phyloP scores from a whole-genome alignment of 2,888 invertebrate species.

The Epistrophella euchroma region DNA sequence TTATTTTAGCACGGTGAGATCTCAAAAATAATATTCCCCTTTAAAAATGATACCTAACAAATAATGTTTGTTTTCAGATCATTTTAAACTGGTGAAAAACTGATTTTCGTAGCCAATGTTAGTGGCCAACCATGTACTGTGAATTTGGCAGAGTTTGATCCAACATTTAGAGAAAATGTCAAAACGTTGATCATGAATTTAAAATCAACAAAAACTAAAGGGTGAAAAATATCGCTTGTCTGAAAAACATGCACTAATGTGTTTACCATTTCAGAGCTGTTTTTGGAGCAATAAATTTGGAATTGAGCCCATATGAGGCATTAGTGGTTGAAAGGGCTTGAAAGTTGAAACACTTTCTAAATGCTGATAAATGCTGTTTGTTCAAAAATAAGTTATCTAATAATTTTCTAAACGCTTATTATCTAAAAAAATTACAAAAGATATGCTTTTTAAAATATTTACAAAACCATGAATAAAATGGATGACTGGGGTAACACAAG shows the following conservation, averaged over 20 bases:
- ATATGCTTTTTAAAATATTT: no score
- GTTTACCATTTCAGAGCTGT: not conserved
- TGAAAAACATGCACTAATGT: not conserved
- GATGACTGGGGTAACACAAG: no score
- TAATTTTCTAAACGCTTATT: no score
- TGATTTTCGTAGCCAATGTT: constrained; percentile 43
- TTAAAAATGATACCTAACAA: not conserved
- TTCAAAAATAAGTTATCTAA: no score
- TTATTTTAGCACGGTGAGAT: constrained; percentile 80
- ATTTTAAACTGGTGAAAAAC: constrained; percentile 35
- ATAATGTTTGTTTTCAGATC: not conserved
- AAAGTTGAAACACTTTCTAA: not conserved
- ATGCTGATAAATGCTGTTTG: no score
- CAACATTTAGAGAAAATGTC: not conserved
- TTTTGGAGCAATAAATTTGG: not conserved
- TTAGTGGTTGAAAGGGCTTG: constrained; percentile 15
- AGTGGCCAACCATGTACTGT: not conserved
- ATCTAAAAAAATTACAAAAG: no score
- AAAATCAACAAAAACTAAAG: constrained; percentile 18
- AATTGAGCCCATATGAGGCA: constrained; percentile 44
- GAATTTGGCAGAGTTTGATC: constrained; percentile 24
- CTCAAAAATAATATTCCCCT: not conserved
- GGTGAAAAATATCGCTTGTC: constrained; percentile 4
- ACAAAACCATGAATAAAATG: no score
- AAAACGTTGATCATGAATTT: constrained; percentile 14